Base-by-base conservation (phyloP, 2,797 vertebrate genomes). In the Mormyrops attenuatus region DNA sequence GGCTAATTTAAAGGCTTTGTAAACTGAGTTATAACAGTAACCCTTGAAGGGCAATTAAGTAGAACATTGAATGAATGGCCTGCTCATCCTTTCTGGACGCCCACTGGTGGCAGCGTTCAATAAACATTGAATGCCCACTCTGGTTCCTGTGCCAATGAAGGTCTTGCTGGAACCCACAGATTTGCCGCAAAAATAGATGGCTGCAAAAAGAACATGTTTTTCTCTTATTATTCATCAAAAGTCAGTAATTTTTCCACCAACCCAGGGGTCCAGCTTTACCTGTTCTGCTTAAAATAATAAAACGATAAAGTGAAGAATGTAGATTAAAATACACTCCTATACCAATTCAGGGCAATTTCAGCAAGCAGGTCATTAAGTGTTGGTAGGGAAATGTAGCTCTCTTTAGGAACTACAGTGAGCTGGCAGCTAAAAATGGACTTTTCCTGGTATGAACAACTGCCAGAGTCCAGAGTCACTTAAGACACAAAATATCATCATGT, bases 121-220 rank as follows among this genome's bases (percentile, higher is more conserved):
- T 66, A 49, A 88, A 92, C 90, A 92, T 90, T 91, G 91, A 91
- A 93, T 93, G 91, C 15, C 93, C 69, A 38, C 22, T 95, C 95
- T 94, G 95, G 95, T 95, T 94, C 91, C 90, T 90, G 88, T 90
- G 57, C 88, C 95, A 94, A 95, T 94, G 93, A 93, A 95, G 94
- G 93, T 94, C 92, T 91, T 92, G 90, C 93, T 90, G 15, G 20
- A 50, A 85, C 22, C 41, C 22, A 1, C 22, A 50, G 44, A n/a
- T 15, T 22, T 57, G 52, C 17, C 3, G n/a, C 30, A 41, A 87
- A 41, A 55, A 87, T 17, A 38, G 49, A 30, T 86, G n/a, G 9
- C n/a, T 52, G 47, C 11, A 41, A n/a, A 82, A 82, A 47, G 7
- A 20, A 44, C 6, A 80, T 0, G 0, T 80, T 85, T 22, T 17